Evolutionary conservation across 30 jellyfish, hydroid and myxozoan genomes (phyloP).

Genomic region (Turritopsis rubra): DNA sequence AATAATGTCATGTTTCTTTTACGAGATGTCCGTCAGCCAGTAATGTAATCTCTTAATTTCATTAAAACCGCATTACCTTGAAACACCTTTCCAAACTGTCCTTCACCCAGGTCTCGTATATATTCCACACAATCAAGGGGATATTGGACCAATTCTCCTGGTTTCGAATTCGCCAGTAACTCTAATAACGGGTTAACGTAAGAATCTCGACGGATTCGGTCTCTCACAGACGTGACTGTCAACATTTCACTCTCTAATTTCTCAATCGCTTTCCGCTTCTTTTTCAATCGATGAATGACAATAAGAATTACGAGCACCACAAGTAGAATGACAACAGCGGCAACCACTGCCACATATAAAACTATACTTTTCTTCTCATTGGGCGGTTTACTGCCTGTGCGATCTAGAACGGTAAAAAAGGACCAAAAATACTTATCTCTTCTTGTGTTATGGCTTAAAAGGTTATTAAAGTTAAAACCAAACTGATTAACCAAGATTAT

Average conservation of each 20-base stretch:
- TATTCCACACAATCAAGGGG: conserved; percentile 84
- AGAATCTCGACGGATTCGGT: conserved; percentile 67
- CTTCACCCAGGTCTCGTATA: conserved; percentile 92
- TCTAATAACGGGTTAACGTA: conserved; percentile 45
- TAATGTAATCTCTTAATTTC: not conserved
- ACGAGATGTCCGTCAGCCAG: not conserved
- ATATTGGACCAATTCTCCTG: conserved; percentile 74
- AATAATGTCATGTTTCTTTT: not conserved
- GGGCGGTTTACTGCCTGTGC: not conserved
- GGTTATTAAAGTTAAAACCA: no score
- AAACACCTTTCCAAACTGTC: conserved; percentile 93
- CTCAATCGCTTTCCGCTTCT: not conserved
- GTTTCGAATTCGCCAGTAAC: conserved; percentile 45
- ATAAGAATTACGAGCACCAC: not conserved
- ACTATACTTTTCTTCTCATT: not conserved
- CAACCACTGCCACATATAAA: not conserved
- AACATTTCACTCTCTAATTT: not conserved
- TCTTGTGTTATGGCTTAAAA: no score
- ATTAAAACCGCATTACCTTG: conserved; percentile 49
- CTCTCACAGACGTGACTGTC: conserved; percentile 63
- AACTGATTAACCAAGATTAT: no score
- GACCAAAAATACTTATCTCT: no score
- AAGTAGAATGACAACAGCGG: conserved; percentile 2
- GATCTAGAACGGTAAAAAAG: not conserved
- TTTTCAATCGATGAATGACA: not conserved